A percentile compares a stretch with the other conserved stretches of the same genome.
Evolutionary conservation across 2,113 vertebrate species (phyloP).

Genomic region (Gallinago media): DNA sequence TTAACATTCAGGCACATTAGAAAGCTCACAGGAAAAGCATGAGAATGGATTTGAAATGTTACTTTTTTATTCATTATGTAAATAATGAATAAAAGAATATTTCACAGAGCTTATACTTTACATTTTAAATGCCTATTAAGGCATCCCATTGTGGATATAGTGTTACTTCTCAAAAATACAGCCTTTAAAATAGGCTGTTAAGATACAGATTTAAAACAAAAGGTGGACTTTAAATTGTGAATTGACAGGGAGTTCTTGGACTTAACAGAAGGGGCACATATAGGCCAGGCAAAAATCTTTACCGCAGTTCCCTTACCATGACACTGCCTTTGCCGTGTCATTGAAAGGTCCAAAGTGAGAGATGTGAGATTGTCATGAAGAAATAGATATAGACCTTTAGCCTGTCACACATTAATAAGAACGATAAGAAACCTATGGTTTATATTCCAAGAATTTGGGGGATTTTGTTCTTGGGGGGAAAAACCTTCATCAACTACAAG

Average conservation of each 20-base stretch:
- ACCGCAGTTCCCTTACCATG: neutral
- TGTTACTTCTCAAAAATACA: neutral
- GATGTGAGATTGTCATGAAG: neutral
- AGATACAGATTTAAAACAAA: neutral
- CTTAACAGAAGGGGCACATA: neutral
- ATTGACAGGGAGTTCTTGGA: neutral
- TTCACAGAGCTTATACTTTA: neutral
- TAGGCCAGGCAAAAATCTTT: neutral
- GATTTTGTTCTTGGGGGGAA: neutral
- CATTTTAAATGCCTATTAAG: neutral
- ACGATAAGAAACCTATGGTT: neutral
- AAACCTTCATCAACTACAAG: neutral
- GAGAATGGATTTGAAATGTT: neutral
- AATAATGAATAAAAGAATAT: neutral
- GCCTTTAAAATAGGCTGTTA: neutral
- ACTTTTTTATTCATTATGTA: neutral
- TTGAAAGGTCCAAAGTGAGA: neutral
- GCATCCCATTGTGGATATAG: neutral
- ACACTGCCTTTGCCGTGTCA: neutral
- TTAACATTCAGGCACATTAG: neutral
- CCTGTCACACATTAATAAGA: neutral
- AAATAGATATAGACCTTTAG: neutral
- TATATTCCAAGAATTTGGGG: neutral
- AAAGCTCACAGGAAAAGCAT: neutral
- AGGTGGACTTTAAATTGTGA: neutral